Conservation (phyloP, 2,113 vertebrate genomes). For the Perognathus longimembris region DNA sequence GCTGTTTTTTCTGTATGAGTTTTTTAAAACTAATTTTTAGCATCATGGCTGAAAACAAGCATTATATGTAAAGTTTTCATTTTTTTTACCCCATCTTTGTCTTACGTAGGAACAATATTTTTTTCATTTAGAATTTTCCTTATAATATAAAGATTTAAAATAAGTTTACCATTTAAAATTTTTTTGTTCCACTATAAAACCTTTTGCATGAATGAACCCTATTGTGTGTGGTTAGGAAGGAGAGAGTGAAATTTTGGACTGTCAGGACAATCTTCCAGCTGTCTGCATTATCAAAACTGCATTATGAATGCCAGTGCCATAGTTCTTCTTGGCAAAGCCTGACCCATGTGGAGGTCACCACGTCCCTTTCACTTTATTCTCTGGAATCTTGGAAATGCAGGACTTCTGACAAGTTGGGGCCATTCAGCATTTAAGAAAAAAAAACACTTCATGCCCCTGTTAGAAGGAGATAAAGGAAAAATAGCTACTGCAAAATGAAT, state of each 20-base stretch:
- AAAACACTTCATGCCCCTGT: neutral
- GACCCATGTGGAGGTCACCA: neutral
- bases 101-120: neutral
- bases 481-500: neutral
- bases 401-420: neutral
- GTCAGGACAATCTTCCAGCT: neutral
- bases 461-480: neutral
- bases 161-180: neutral
- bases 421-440: neutral
- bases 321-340: neutral
- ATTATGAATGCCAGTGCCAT: neutral
- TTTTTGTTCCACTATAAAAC: neutral
- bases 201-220: neutral
- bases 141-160: conserved; percentile 2
- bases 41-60: neutral
- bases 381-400: neutral
- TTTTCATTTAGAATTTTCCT: conserved; percentile 1
- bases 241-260: neutral
- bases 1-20: neutral
- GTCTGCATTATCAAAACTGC: neutral
- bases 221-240: neutral
- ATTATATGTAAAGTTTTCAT: neutral
- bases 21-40: neutral
- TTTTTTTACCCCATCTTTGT: conserved; percentile 4
- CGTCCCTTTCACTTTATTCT: neutral